Percentiles rank a stretch among this genome's conserved stretches.
phyloP scores from a whole-genome alignment of 2,113 vertebrate species.

The Austrofundulus limnaeus region DNA sequence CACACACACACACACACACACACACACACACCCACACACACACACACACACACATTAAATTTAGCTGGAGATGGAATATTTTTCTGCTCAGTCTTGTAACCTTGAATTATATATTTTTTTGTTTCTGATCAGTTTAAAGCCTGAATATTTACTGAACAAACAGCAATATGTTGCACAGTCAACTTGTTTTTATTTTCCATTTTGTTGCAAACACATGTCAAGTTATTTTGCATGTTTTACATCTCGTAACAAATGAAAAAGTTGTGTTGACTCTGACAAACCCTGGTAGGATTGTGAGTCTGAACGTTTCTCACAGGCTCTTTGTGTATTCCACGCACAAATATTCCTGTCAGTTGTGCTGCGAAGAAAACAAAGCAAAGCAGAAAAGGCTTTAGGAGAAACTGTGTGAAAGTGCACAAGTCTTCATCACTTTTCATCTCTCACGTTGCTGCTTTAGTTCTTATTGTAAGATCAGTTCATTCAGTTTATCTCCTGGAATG shows the following conservation, averaged over 20 bases:
- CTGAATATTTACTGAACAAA: constrained; percentile 14
- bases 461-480: not conserved
- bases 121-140: constrained; percentile 20
- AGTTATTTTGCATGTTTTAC: not conserved
- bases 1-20: constrained; percentile 43
- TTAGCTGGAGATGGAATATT: constrained; percentile 54
- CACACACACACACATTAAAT: constrained; percentile 43
- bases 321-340: not conserved
- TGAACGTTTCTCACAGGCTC: not conserved
- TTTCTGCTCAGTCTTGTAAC: constrained; percentile 41
- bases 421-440: not conserved
- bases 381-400: not conserved
- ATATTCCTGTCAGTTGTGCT: not conserved
- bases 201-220: not conserved
- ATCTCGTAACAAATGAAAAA: not conserved
- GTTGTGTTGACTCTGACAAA: not conserved
- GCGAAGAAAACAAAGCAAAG: not conserved
- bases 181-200: rapidly evolving
- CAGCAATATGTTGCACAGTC: not conserved
- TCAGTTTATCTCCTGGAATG: not conserved
- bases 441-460: rapidly evolving
- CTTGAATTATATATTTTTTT: constrained; percentile 27
- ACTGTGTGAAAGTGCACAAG: not conserved
- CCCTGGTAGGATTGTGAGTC: not conserved
- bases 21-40: not conserved